A percentile compares a stretch with the other conserved stretches of the same genome.
phyloP scores from a whole-genome alignment of 2,113 vertebrate genomes.

The Tyrannus savana region DNA sequence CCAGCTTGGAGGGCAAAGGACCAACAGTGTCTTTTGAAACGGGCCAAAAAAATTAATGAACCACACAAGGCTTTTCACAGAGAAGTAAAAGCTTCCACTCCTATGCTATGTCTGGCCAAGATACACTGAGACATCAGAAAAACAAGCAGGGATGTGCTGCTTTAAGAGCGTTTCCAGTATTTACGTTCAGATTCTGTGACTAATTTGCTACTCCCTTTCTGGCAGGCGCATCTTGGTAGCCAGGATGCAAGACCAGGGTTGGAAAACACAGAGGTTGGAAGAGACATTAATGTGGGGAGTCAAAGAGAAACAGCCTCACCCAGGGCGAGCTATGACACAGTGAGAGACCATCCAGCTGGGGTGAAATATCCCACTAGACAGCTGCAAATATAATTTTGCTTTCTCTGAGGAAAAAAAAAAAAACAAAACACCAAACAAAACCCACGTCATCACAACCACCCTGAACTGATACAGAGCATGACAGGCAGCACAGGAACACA shows the following conservation, averaged over 20 bases:
- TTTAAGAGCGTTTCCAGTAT: slow-evolving; percentile 10
- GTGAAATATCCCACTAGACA: slow-evolving; percentile 16
- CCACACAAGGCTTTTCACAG: neutral
- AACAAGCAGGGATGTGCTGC: slow-evolving; percentile 21
- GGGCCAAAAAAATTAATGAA: neutral
- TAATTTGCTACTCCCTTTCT: slow-evolving; percentile 21
- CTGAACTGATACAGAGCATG: neutral
- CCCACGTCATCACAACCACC: neutral
- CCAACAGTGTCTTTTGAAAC: neutral
- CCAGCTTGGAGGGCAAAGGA: neutral
- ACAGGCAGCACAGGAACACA: neutral
- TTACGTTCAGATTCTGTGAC: slow-evolving; percentile 35
- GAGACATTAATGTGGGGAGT: neutral
- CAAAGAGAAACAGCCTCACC: slow-evolving; percentile 38
- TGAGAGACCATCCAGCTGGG: slow-evolving; percentile 51
- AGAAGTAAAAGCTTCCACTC: slow-evolving; percentile 33
- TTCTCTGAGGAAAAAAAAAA: neutral
- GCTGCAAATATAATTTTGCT: slow-evolving; percentile 10
- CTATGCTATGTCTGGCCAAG: neutral
- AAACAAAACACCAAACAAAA: neutral
- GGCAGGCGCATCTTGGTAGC: neutral
- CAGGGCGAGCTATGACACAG: slow-evolving; percentile 13
- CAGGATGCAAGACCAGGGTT: slow-evolving; percentile 10
- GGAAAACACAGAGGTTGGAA: slow-evolving; percentile 39
- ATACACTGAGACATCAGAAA: slow-evolving; percentile 27